These are phyloP conservation scores for Monopterus albus DNA, from an alignment of 2,113 vertebrate species.

Conservation along the genomic window DNA sequence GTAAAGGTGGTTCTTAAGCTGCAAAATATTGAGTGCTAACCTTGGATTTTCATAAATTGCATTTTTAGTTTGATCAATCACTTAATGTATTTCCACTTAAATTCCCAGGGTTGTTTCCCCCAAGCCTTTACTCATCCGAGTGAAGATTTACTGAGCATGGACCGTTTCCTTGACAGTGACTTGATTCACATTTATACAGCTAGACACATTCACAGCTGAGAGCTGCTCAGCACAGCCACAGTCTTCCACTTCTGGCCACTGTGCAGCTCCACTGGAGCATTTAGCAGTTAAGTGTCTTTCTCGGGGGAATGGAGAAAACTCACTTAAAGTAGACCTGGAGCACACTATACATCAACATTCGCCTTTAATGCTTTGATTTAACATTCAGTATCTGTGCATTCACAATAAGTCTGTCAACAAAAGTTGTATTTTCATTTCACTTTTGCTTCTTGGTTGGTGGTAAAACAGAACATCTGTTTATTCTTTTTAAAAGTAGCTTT, in stretches of 20 bases:
- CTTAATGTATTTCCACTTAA: background rate
- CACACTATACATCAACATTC: background rate
- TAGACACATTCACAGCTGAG: conserved; percentile 70
- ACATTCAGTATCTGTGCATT: background rate
- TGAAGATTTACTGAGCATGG: conserved; percentile 39
- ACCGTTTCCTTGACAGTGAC: conserved; percentile 39
- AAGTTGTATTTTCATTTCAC: background rate
- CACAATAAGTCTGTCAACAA: conserved; percentile 2
- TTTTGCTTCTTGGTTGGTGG: too few species aligned
- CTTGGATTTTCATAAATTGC: background rate
- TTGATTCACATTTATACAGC: conserved; percentile 55
- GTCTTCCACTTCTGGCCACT: conserved; percentile 46
- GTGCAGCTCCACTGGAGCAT: conserved; percentile 73
- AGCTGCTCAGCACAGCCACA: conserved; percentile 49
- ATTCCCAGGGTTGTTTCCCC: background rate
- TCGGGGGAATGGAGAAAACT: conserved; percentile 30
- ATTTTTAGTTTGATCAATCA: background rate
- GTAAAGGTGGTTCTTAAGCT: background rate
- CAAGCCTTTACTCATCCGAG: conserved; percentile 5
- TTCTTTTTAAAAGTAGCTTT: conserved; percentile 1
- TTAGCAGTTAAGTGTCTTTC: conserved; percentile 65
- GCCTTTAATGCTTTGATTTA: conserved; percentile 12
- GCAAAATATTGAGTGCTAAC: background rate
- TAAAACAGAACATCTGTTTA: too few species aligned
- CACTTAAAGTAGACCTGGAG: conserved; percentile 25